Base-by-base conservation (phyloP, 1,140 invertebrate species). In the Drosophila burlai region DNA sequence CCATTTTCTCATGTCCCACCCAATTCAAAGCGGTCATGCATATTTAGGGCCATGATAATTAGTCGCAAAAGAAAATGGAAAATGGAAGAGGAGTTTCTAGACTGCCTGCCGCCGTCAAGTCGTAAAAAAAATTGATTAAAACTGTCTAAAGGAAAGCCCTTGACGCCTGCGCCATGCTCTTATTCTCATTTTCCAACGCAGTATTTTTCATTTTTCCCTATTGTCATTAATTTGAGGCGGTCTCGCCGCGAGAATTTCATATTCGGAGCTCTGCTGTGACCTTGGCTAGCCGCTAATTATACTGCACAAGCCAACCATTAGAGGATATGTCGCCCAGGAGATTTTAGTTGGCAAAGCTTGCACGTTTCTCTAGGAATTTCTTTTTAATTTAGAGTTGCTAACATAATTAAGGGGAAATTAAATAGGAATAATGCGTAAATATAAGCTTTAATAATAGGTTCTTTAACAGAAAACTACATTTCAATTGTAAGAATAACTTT, bases 21-120 rank as follows among this genome's bases (percentile, higher is more conserved):
- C 40, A 67, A 36, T 60, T 24, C 8, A 43, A 63, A 15, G 18
- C 11, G 34, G 52, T 58, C 58, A 57, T 77, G 64, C 57, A 84
- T 84, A 74, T 54, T 80, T 81, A 80, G 84, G 77, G 66, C 57
- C 61, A 64, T 63, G 46, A 45, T 80, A 82, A 85, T 83, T 87
- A 73, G 60, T 64, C 38, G 57, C 38, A n/a, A 11, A 73, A 13
- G 29, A 15, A 73, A 40, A 43, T 26, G 40, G 24, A 42, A 61
- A 46, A 15, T 31, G 26, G 36, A 34, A 38, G 6, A 11, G 18
- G 18, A 58, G 47, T 54, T 54, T 61, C 52, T 71, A 87, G 84
- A 74, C 84, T 64, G 81, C 55, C 31, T 81, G 85, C 40, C 85
- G 84, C 69, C 73, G 73, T 18, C 2, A 31, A 50, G 16, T 3